Evolutionary conservation across 2,797 vertebrate species (phyloP), one percentile per base, ranked within the genome.

Genomic region (Danio kyathit): DNA sequence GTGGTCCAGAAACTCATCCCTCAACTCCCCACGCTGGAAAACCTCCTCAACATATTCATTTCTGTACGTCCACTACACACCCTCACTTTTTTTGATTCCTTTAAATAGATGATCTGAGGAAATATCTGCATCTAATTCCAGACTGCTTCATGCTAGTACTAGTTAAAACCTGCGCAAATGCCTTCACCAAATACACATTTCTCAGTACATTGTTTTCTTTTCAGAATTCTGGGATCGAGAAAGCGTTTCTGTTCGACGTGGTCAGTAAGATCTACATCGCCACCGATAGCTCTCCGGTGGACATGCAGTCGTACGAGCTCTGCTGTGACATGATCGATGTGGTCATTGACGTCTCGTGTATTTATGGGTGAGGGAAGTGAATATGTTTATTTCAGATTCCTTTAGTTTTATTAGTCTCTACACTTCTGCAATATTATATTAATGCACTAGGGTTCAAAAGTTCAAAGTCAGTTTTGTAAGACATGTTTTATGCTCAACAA

Each of bases 191-290:
- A 40, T 51, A 16, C 16, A 38, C 51, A 40, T 71, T 54, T 17
- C 29, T 52, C 10, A 12, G 52, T 40, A 38, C 2, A 2, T 7
- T 17, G 6, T 59, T 29, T 54, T 54, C 66, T 17, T 57, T 78
- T 81, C 92, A 99, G 98, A 99, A 99, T 95, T 99, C 98, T 91
- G 98, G 98, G 90, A 99, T 99, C 80, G 98, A 99, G 91, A 99
- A 99, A 89, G 98, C 98, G 83, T 99, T 99, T 87, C 94, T 99
- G 90, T 99, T 99, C 54, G 98, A 99, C n/a, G 98, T 99, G 87
- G 97, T 99, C 94, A 99, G 98, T 93, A 99, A 99, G 94, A 99
- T 99, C 94, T 99, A 99, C 95, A 99, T 99, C n/a, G 98, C 98
- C 87, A 99, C 98, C 71, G 98, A 99, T 94, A 99, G 97, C 87